Base-by-base conservation (phyloP, 37 sponge, comb jelly and placozoan genomes). In the Oopsacas minuta region DNA sequence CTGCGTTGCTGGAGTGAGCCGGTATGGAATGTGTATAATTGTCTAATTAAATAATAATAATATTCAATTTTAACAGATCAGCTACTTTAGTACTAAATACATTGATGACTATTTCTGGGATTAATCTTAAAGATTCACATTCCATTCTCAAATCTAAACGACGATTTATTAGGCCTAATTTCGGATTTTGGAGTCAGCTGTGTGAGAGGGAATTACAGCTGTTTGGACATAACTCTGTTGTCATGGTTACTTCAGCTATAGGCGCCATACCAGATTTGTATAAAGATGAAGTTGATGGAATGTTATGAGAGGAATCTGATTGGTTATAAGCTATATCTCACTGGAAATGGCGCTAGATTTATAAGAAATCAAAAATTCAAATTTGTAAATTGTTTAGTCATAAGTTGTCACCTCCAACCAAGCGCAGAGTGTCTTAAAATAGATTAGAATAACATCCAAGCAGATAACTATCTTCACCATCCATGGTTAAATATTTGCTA, bases 201-300 rank as follows among this genome's bases (percentile, higher is more conserved):
- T 61, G 75, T 34, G 75, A 61, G 75, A 61, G 75, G 30, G 75
- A 61, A 61, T 12, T 25, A 25, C 75, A 61, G 75, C 7, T 61
- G 75, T 61, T 61, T 34, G 75, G 75, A n/a, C 75, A 61, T 61
- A 25, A 10, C 75, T 61, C 75, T 61, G 75, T 61, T 61, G 30
- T n/a, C 75, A 61, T 61, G 75, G 75, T 61, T 32, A 61, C 75
- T 3, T 61, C 75, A 61, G 75, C 75, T 61, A 61, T 61, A 25
- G 75, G 75, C 22, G 30, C 28, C 22, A 61, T 61, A 20, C 75
- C 75, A 12, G 75, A 61, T n/a, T 61, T 61, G 30, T 61, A 61
- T 12, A 61, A 34, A 12, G 30, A 12, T 5, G 75, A 61, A 20
- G 75, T 61, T 25, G 75, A 12, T 7, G 75, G 22, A 12, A 61